These are phyloP conservation scores for Rattus rattus DNA, from an alignment of 2,113 vertebrate species.

Conservation along the genomic window DNA sequence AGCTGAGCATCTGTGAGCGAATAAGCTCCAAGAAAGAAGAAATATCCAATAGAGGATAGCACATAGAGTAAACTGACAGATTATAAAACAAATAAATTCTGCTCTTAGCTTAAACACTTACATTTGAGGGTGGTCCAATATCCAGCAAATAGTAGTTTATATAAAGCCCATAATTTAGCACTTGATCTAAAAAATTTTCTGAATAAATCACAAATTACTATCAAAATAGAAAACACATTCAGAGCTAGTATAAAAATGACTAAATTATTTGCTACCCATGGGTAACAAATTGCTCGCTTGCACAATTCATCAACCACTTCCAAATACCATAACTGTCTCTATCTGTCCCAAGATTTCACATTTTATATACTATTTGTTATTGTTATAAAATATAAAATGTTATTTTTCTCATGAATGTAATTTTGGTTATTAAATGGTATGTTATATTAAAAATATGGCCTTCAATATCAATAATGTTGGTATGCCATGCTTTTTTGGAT, in stretches of 20 bases:
- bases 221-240: constrained; percentile 4
- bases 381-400: neutral
- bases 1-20: neutral
- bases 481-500: neutral
- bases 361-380: neutral
- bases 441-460: neutral
- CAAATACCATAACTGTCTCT: neutral
- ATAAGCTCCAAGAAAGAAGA: neutral
- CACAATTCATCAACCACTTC: neutral
- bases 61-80: neutral
- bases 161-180: neutral
- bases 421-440: neutral
- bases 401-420: neutral
- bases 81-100: constrained; percentile 2
- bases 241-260: neutral
- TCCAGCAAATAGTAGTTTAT: neutral
- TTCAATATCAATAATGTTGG: neutral
- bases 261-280: neutral
- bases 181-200: neutral
- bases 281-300: neutral
- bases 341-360: neutral
- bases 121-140: neutral
- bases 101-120: neutral
- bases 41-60: neutral
- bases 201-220: neutral